Conservation (phyloP, 2,113 vertebrate species). For the Lophius piscatorius region DNA sequence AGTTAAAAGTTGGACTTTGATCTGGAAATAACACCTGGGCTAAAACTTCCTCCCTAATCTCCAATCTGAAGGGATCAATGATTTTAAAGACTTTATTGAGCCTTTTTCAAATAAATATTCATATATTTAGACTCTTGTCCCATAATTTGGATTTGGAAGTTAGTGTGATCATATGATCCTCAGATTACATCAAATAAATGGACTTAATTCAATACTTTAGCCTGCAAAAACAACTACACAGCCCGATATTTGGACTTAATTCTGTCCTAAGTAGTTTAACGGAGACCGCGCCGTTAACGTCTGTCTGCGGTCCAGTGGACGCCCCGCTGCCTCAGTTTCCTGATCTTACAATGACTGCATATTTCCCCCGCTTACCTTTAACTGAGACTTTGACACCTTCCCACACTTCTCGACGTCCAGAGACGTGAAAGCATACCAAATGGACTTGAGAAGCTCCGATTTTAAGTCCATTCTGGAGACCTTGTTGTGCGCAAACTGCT, state of each 20-base stretch:
- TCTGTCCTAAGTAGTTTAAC: background rate
- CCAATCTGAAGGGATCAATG: too few relatives aligned
- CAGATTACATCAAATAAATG: too few relatives aligned
- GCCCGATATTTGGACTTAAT: too few relatives aligned
- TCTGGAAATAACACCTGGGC: too few relatives aligned
- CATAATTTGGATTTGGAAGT: too few relatives aligned
- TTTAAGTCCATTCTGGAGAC: conserved; percentile 74
- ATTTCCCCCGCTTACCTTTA: conserved; percentile 71
- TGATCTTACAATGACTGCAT: background rate
- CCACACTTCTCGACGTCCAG: conserved; percentile 81
- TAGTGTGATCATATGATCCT: too few relatives aligned
- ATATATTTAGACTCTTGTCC: too few relatives aligned
- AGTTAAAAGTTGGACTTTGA: conserved; percentile 48
- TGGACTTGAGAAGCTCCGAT: conserved; percentile 80
- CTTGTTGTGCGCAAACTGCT: conserved; percentile 23
- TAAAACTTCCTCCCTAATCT: too few relatives aligned
- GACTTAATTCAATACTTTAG: too few relatives aligned
- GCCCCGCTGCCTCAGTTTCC: conserved; percentile 33
- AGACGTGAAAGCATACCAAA: conserved; percentile 83
- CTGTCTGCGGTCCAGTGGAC: background rate
- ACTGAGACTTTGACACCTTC: conserved; percentile 81
- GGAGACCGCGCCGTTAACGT: background rate
- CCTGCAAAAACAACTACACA: too few relatives aligned
- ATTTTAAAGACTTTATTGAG: too few relatives aligned
- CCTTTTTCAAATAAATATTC: too few relatives aligned